These are phyloP conservation scores for Lochmaea crataegi DNA, from an alignment of 2,888 invertebrate genomes.

Conservation along the genomic window DNA sequence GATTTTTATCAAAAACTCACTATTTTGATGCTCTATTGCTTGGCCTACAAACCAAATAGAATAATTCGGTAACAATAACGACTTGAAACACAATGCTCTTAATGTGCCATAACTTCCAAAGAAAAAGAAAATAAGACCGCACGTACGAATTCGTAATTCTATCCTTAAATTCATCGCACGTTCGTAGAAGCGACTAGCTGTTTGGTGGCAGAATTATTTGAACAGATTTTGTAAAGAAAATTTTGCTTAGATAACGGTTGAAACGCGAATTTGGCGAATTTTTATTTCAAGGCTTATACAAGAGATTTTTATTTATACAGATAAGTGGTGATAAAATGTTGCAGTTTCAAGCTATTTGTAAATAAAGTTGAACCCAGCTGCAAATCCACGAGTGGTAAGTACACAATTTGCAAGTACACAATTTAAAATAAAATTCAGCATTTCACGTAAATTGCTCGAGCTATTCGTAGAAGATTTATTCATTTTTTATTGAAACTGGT, in stretches of 20 bases:
- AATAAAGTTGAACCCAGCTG: background rate
- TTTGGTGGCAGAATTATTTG: slow-evolving; percentile 13
- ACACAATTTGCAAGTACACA: no score
- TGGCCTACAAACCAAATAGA: background rate
- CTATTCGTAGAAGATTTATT: no score
- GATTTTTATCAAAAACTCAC: no score
- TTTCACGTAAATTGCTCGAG: no score
- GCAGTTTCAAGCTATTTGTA: background rate
- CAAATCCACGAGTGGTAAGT: no score
- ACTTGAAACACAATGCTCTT: background rate
- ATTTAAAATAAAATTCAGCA: no score
- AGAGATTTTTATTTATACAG: background rate
- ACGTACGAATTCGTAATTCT: slow-evolving; percentile 2
- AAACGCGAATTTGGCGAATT: background rate
- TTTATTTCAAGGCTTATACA: background rate
- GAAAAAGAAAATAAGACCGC: slow-evolving; percentile 14
- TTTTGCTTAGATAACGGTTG: background rate
- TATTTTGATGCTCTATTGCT: no score
- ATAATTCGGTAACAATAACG: background rate
- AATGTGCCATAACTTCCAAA: slow-evolving; percentile 11
- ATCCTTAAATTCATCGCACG: slow-evolving; percentile 13
- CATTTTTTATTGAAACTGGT: no score
- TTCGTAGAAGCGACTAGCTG: slow-evolving; percentile 14
- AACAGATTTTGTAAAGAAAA: slow-evolving; percentile 11
- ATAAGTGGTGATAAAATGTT: background rate